Evolutionary conservation across 2,797 vertebrate species (phyloP).

Genomic region (Halcyon badia): DNA sequence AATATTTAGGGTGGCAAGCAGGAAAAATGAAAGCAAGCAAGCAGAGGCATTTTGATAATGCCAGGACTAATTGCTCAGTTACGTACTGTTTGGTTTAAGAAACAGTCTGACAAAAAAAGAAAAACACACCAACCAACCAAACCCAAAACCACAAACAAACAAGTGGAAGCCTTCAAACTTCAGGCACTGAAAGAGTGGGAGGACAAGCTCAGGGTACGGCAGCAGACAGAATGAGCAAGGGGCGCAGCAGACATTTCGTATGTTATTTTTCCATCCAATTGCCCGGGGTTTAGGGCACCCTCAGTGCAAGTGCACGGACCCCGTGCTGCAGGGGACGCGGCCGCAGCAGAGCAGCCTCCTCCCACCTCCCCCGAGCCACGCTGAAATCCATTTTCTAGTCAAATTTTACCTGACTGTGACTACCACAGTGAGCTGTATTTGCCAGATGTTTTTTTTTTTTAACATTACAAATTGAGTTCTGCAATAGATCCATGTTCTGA

Average conservation of each 20-base stretch:
- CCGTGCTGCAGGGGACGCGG: too few species aligned
- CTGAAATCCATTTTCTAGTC: background rate
- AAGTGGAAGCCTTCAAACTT: background rate
- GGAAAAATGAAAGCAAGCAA: conserved; percentile 27
- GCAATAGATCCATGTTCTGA: background rate
- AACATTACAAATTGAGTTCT: background rate
- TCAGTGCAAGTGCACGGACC: background rate
- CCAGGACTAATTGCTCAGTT: conserved; percentile 27
- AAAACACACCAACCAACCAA: background rate
- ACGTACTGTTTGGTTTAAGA: background rate
- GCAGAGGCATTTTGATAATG: conserved; percentile 2
- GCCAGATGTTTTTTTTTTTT: background rate
- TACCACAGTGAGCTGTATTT: background rate
- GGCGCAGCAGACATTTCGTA: background rate
- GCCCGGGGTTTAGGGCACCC: background rate
- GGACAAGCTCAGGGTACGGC: background rate
- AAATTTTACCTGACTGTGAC: background rate
- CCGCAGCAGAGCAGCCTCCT: background rate
- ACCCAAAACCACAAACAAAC: background rate
- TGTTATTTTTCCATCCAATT: background rate
- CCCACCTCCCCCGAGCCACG: rapidly evolving
- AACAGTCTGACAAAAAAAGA: background rate
- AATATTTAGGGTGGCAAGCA: conserved; percentile 50
- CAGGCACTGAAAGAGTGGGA: background rate
- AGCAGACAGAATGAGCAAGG: background rate